Base-by-base conservation (phyloP, 2,797 vertebrate species). In the Sebastes trivittatus region DNA sequence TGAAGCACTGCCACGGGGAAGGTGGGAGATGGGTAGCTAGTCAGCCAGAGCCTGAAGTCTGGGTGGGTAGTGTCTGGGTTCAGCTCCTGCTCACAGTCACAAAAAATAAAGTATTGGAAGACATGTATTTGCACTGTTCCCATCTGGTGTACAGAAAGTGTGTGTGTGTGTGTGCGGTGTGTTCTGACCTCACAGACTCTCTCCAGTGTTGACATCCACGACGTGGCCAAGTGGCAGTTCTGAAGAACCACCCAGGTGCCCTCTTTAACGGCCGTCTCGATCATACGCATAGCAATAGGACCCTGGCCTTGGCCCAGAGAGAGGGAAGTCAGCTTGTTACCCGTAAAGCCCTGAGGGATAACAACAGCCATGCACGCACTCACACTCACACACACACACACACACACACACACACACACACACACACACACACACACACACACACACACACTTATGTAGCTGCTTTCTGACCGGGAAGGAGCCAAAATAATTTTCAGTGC, bases 221-320 rank as follows among this genome's bases (percentile, higher is more conserved):
- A 98, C 11, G 97, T 97, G 79, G 97, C 97, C 63, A 98, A 94
- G 80, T 98, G 98, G 77, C 97, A 98, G 30, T 98, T 98, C 87
- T 98, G 98, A 79, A 98, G 95, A 69, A 98, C 97, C 63, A 98
- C 95, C 98, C 97, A 98, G 1, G 95, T 95, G 73, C 97, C 97
- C 61, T 97, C 96, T 66, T 95, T 97, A 73, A 97, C 73, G 14
- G 93, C 97, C 7, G 94, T 94, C 88, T 97, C 93, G 67, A 97
- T 94, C 97, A 98, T 96, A 46, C 80, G 93, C 96, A 98, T 96
- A 8, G 97, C 97, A 34, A 98, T 97, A 2, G 97, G 97, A 34
- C 97, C 97, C 93, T 97, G 97, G 78, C 97, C 97, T 95, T 98
- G 98, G 54, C 97, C 97, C 83, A 98, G 95, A 25, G 97, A 98